phyloP scores from a whole-genome alignment of 2,888 invertebrate species.

The Melanophora roralis region DNA sequence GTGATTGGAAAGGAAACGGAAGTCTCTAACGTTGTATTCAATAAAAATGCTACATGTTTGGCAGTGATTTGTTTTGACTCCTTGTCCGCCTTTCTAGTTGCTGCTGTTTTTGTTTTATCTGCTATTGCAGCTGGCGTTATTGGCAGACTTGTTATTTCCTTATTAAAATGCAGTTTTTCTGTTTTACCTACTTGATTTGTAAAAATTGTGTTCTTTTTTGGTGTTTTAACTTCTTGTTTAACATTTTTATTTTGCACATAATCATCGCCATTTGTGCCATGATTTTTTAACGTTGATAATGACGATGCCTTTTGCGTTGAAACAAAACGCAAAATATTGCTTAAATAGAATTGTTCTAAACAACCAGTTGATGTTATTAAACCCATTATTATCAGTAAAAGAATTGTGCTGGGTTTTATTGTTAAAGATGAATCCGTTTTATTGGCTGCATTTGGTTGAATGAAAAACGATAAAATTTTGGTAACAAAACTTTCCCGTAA shows the following conservation, averaged over 20 bases:
- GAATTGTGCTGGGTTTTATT: constrained; percentile 68
- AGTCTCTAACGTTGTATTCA: constrained; percentile 35
- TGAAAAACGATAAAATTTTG: constrained; percentile 77
- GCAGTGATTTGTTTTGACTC: constrained; percentile 20
- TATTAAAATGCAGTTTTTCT: constrained; percentile 31
- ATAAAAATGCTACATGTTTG: constrained; percentile 26
- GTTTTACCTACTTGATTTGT: background rate
- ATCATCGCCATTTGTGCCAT: constrained; percentile 1
- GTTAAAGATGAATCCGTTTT: constrained; percentile 70
- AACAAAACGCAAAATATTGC: background rate
- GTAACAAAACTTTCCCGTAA: constrained; percentile 77
- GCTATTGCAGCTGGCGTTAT: constrained; percentile 11
- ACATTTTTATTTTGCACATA: constrained; percentile 1
- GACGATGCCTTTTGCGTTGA: background rate
- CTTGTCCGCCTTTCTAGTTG: background rate
- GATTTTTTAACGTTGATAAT: background rate
- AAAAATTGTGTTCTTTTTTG: background rate
- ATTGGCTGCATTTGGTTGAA: constrained; percentile 77
- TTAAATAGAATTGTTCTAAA: constrained; percentile 60
- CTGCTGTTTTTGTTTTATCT: constrained; percentile 45
- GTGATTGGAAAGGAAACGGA: constrained; percentile 41
- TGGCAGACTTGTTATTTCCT: constrained; percentile 43
- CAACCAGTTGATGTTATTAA: constrained; percentile 66
- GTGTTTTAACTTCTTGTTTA: constrained; percentile 9
- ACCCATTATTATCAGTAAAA: constrained; percentile 69